phyloP scores from a whole-genome alignment of 2,888 invertebrate species.

The Sturmia bella region DNA sequence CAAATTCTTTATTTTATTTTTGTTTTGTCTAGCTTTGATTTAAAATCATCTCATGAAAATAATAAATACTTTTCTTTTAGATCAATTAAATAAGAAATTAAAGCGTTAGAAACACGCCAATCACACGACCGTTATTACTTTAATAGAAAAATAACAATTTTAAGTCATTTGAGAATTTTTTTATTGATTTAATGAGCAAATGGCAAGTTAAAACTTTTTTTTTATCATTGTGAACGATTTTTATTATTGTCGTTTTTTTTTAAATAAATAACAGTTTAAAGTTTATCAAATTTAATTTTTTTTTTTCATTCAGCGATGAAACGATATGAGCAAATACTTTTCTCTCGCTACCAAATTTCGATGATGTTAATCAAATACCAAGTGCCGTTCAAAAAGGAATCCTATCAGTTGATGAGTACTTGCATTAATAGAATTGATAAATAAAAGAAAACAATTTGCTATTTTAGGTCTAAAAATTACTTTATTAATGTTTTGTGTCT shows the following conservation, averaged over 20 bases:
- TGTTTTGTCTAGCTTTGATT: not conserved
- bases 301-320: not conserved
- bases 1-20: not conserved
- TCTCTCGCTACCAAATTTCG: not conserved
- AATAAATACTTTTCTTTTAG: conserved; percentile 45
- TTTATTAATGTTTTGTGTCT: no score
- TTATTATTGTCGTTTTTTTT: conserved; percentile 3
- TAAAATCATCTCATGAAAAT: conserved; percentile 39
- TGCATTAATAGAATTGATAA: no score
- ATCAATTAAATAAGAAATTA: conserved; percentile 26
- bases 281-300: conserved; percentile 5
- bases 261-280: not conserved
- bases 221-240: not conserved
- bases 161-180: not conserved
- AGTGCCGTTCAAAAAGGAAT: no score
- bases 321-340: not conserved
- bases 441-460: no score
- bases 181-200: not conserved
- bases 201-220: not conserved
- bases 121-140: not conserved
- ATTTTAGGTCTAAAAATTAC: no score
- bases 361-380: no score
- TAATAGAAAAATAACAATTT: not conserved
- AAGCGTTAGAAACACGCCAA: conserved; percentile 43
- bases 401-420: no score